Evolutionary conservation across 2,888 invertebrate species (phyloP), one percentile per base, ranked within the genome.

Genomic region (Campoletis raptor): DNA sequence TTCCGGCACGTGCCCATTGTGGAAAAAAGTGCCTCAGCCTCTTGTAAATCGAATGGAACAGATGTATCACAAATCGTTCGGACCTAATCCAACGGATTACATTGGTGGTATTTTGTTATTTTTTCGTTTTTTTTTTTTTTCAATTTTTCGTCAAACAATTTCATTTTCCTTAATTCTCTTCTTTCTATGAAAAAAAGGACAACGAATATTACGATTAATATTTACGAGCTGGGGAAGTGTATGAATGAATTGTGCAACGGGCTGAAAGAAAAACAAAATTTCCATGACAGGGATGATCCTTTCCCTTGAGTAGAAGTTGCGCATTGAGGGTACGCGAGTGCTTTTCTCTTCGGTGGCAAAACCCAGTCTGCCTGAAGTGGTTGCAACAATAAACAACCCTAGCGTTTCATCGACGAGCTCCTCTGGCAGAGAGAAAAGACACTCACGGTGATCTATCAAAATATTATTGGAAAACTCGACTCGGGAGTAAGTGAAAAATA

Each of bases 61-160:
- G 93, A 94, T 94, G 94, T 90, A 94, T 92, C 92, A 91, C 90
- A 92, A 92, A 92, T 91, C 89, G 88, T 79, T 67, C 52, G 88
- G 90, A 83, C 77, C 87, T 93, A 93, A 94, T 93, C 93, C 92
- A 69, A 18, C 82, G 90, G 92, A 94, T 93, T 93, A 92, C 92
- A 89, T 85, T 57, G 79, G 67, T 64, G 88, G 88, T 92, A 91
- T 91, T 30, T 30, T 30, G 30, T 30, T 30, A 30, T 30, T 30
- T 30, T 30, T 30, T 30, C 3, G 3, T 30, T 30, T 30, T 30
- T 92, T 89, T 88, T 90, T 85, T 82, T 78, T 78, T 72, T 45
- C 42, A 18, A 57, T 54, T 66, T 69, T 15, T 3, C 30, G 42
- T 42, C 37, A 79, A 66, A 76, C 74, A 24, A 66, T 73, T 64